Conservation (phyloP, 2,797 vertebrate genomes). For the Gadopsis bispinosus region DNA sequence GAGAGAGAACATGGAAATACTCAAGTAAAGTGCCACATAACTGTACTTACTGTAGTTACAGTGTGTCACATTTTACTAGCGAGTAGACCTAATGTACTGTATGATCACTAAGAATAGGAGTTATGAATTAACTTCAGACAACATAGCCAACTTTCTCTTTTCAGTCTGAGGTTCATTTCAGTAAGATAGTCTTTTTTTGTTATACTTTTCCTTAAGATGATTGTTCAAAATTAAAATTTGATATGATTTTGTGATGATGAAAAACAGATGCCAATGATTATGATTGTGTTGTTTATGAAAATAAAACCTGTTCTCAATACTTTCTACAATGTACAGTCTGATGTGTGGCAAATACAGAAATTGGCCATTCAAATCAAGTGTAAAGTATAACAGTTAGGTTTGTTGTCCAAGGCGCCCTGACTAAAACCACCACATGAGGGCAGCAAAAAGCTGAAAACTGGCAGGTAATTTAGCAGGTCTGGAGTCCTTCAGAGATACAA, state of each 20-base stretch:
- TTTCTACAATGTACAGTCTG: background rate
- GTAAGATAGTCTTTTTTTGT: background rate
- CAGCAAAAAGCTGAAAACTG: slow-evolving; percentile 46
- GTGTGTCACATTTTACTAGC: background rate
- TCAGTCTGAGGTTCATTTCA: background rate
- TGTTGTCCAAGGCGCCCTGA: background rate
- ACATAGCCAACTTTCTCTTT: background rate
- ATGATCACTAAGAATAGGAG: background rate
- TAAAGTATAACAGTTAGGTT: background rate
- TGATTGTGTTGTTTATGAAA: background rate
- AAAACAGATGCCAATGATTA: background rate
- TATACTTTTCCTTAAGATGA: background rate
- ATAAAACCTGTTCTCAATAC: background rate
- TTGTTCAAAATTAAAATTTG: background rate
- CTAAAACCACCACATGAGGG: slow-evolving; percentile 58
- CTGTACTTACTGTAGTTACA: background rate
- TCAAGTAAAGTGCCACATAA: background rate
- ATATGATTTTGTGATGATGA: background rate
- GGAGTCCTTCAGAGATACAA: background rate
- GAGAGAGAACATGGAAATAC: background rate
- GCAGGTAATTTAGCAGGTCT: background rate
- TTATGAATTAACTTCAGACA: background rate
- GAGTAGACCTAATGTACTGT: background rate
- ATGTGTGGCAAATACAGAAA: background rate
- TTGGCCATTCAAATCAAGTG: background rate